phyloP scores from a whole-genome alignment of 2,888 invertebrate genomes.

The Tiphia femorata region DNA sequence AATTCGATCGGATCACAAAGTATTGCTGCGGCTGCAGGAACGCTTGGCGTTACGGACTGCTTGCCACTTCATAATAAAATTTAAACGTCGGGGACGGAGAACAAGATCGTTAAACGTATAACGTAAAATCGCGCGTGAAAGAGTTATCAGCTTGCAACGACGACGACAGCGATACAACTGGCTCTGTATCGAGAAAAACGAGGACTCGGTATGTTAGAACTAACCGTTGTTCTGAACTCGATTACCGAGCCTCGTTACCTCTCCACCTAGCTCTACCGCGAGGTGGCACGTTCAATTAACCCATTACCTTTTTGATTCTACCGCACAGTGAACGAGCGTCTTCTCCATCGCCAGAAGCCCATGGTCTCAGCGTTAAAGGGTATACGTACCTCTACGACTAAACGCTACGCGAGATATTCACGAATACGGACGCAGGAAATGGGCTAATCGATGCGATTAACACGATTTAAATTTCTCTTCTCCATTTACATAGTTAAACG shows the following conservation, averaged over 20 bases:
- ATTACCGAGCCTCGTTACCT: background rate
- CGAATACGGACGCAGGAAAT: constrained; percentile 19
- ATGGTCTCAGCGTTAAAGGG: background rate
- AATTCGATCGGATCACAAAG: too few species aligned
- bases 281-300: constrained; percentile 31
- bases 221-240: constrained; percentile 3
- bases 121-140: too few species aligned
- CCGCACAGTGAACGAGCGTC: background rate
- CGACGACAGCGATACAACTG: background rate
- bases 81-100: constrained; percentile 39
- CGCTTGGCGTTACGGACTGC: too few species aligned
- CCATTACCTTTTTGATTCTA: constrained; percentile 20
- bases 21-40: too few species aligned
- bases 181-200: background rate
- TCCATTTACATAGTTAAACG: constrained; percentile 22
- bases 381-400: constrained; percentile 1
- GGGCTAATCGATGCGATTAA: constrained; percentile 36
- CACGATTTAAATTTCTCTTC: constrained; percentile 23
- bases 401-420: constrained; percentile 3
- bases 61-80: too few species aligned
- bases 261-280: constrained; percentile 13
- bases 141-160: background rate
- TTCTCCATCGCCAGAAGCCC: background rate
- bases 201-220: background rate
- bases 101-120: constrained; percentile 31